These are phyloP conservation scores for Julus scanicus DNA, from an alignment of 2,888 invertebrate genomes.

Conservation along the genomic window DNA sequence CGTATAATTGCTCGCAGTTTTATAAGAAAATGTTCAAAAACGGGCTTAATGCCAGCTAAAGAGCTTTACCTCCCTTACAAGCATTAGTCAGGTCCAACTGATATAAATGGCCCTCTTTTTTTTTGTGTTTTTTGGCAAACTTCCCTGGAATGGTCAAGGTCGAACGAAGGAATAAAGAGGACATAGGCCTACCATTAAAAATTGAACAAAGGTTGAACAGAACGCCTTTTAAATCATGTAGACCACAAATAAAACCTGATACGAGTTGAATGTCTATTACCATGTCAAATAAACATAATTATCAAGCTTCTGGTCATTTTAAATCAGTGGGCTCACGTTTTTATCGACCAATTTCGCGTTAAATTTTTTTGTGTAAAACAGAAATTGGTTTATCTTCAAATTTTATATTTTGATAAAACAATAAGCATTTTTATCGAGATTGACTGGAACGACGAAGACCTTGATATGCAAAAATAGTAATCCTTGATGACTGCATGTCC, in stretches of 20 bases:
- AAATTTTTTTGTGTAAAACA: not conserved
- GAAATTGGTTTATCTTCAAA: not conserved
- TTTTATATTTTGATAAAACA: not conserved
- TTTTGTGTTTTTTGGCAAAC: not conserved
- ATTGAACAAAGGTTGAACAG: constrained; percentile 38
- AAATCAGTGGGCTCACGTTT: not conserved
- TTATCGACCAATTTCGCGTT: not conserved
- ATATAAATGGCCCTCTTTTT: not conserved
- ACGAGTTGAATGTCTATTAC: not conserved
- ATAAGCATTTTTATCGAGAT: not conserved
- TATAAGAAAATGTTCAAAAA: not conserved
- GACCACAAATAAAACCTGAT: not conserved
- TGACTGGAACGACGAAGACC: not conserved
- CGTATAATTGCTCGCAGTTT: not conserved
- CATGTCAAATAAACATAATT: not conserved
- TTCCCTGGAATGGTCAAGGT: constrained; percentile 46
- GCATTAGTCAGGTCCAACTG: not conserved
- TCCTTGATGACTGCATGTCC: no score
- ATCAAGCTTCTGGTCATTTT: not conserved
- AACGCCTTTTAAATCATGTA: constrained; percentile 39
- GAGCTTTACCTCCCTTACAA: not conserved
- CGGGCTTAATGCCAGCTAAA: constrained; percentile 5
- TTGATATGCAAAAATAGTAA: not conserved
- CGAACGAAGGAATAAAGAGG: not conserved
- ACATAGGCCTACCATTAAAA: constrained; percentile 3